Base-by-base conservation (phyloP, 2,888 invertebrate genomes). In the Rugalucina vietnamica region DNA sequence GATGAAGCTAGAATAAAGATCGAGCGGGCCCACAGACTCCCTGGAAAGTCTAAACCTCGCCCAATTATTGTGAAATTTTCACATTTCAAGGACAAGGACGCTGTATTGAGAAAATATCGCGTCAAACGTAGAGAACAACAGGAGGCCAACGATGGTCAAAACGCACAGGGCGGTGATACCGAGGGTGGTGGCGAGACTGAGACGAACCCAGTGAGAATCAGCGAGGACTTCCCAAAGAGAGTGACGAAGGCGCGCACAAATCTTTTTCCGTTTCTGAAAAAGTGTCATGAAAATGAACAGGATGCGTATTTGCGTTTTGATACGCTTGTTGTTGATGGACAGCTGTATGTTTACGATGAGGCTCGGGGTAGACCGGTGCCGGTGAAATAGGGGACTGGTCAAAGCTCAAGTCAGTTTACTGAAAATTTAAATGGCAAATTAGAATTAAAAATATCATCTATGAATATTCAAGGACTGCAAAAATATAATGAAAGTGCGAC, bases 391-490 rank as follows among this genome's bases (percentile, higher is more conserved):
- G 75, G 32, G 27, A 8, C 18, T 21, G 80, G 80, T 54, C 75
- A 34, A 80, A 10, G 74, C 49, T 49, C 79, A 69, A 49, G 50
- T 36, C 10, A n/a, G 14, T 12, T 54, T 4, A 18, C 14, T 54
- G 54, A 54, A 54, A 54, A 8, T 54, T 4, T 21, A 18, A 21
- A 8, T 12, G 21, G 4, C n/a, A n/a, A 21, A 54, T n/a, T 21
- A 54, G 4, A 54, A n/a, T 34, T 76, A 29, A 34, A 18, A 0
- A 32, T 69, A 65, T 73, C 57, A 65, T 79, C 79, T 29, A 4
- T 79, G 18, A 79, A 79, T 60, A 79, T 79, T 12, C 57, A 37
- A 39, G 79, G 73, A 24, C 24, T 79, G 29, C 27, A 32, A 21
- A 73, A 79, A 79, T 79, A 60, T 37, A 27, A 12, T 39, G 60